Conservation (phyloP, 2,888 invertebrate genomes). For the Gymnoscelis rufifasciata region DNA sequence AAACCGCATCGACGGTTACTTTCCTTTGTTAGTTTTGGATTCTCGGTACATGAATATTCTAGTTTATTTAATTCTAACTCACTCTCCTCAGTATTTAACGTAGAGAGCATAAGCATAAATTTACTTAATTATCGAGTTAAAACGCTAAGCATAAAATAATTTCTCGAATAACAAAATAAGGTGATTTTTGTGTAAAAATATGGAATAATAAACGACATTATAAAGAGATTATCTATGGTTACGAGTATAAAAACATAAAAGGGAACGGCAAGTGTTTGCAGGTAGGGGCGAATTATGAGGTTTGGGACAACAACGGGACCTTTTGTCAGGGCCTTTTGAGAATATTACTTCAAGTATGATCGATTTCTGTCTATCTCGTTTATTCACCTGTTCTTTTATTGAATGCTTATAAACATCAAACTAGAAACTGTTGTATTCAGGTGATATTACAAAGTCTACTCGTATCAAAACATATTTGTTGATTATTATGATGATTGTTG, state of each 20-base stretch:
- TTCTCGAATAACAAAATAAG: neutral
- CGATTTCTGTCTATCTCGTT: slow-evolving; percentile 33
- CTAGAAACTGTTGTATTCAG: no score
- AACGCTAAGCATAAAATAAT: neutral
- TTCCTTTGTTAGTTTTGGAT: slow-evolving; percentile 73
- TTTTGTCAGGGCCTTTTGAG: slow-evolving; percentile 53
- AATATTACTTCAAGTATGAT: slow-evolving; percentile 55
- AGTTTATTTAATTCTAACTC: slow-evolving; percentile 34
- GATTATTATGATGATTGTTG: no score
- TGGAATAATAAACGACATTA: slow-evolving; percentile 35
- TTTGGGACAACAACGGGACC: slow-evolving; percentile 46
- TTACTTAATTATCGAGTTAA: neutral
- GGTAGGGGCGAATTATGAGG: slow-evolving; percentile 56
- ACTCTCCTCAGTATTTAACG: slow-evolving; percentile 11
- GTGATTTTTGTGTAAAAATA: slow-evolving; percentile 11
- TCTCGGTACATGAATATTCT: slow-evolving; percentile 33
- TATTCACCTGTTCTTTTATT: slow-evolving; percentile 34
- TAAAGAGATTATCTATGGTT: slow-evolving; percentile 57
- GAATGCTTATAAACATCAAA: no score
- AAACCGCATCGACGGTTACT: slow-evolving; percentile 69
- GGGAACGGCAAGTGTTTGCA: slow-evolving; percentile 66
- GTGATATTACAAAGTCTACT: no score
- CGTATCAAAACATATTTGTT: no score
- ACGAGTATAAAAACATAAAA: slow-evolving; percentile 46
- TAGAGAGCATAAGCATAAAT: neutral